Evolutionary conservation across 2,888 invertebrate genomes (phyloP).

Genomic region (Drosophila melanosoma): DNA sequence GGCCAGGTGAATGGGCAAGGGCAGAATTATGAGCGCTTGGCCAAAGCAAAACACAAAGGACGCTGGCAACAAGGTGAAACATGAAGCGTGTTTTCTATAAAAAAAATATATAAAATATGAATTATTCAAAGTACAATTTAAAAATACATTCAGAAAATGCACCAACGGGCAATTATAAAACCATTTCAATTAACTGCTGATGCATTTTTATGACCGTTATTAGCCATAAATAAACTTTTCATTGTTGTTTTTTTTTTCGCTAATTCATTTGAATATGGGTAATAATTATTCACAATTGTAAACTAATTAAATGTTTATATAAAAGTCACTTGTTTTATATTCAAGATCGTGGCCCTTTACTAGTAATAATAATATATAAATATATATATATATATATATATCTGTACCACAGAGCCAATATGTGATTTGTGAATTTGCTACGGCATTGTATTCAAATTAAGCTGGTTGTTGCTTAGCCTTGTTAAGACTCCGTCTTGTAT

Average conservation of each 20-base stretch:
- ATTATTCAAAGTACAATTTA: background rate
- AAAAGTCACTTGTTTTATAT: background rate
- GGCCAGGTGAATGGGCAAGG: constrained; percentile 42
- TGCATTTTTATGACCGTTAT: constrained; percentile 11
- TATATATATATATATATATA: constrained; percentile 2
- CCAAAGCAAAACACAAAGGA: constrained; percentile 47
- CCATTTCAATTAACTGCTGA: background rate
- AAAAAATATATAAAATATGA: background rate
- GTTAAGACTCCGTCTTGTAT: constrained; percentile 30
- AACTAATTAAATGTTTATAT: constrained; percentile 8
- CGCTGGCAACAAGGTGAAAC: constrained; percentile 40
- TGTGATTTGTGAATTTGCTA: constrained; percentile 29
- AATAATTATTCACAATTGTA: background rate
- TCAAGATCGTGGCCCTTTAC: constrained; percentile 38
- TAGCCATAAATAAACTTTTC: background rate
- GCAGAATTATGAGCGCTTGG: constrained; percentile 8
- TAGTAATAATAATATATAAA: background rate
- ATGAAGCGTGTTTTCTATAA: constrained; percentile 40
- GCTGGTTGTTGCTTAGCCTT: constrained; percentile 38
- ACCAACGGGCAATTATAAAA: background rate
- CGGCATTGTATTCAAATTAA: constrained; percentile 72
- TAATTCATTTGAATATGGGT: constrained; percentile 3
- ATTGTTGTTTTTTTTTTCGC: constrained; percentile 15
- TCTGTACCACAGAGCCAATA: constrained; percentile 40
- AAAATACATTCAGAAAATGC: background rate